Percentiles rank a stretch among this genome's conserved stretches.
phyloP scores from a whole-genome alignment of 2,888 invertebrate species.

The Pseudococcus viburni region DNA sequence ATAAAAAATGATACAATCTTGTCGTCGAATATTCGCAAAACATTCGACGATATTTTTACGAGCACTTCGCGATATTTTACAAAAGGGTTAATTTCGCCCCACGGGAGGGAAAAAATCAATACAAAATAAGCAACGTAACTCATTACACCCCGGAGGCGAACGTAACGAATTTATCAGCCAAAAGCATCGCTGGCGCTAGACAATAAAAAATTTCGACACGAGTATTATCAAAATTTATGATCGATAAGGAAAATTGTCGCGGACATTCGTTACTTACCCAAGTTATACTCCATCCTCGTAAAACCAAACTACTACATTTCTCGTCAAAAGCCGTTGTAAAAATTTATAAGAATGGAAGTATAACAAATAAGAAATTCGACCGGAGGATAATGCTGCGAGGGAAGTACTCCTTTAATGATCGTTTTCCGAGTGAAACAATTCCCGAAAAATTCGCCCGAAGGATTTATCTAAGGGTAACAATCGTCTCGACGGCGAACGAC shows the following conservation, averaged over 20 bases:
- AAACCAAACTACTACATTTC: neutral
- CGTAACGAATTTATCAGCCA: neutral
- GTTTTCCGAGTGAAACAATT: neutral
- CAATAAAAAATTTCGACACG: slow-evolving; percentile 26
- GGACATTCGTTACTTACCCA: slow-evolving; percentile 7
- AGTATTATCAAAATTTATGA: slow-evolving; percentile 23
- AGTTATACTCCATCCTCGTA: neutral
- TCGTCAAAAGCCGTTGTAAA: neutral
- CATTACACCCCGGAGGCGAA: neutral
- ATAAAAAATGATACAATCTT: no score
- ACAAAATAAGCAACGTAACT: neutral
- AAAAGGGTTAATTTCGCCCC: neutral
- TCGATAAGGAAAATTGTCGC: slow-evolving; percentile 27
- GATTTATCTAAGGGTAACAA: neutral
- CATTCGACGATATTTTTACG: no score
- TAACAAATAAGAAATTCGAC: neutral
- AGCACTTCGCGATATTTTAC: no score
- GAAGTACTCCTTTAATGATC: neutral
- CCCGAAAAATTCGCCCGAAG: neutral
- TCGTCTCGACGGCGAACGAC: no score
- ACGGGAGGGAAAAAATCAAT: neutral
- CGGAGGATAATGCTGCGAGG: neutral
- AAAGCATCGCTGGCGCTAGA: neutral
- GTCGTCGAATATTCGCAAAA: no score
- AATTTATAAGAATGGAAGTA: neutral